These are phyloP conservation scores for Chrysolophus pictus DNA, from an alignment of 2,797 vertebrate genomes.

Conservation along the genomic window DNA sequence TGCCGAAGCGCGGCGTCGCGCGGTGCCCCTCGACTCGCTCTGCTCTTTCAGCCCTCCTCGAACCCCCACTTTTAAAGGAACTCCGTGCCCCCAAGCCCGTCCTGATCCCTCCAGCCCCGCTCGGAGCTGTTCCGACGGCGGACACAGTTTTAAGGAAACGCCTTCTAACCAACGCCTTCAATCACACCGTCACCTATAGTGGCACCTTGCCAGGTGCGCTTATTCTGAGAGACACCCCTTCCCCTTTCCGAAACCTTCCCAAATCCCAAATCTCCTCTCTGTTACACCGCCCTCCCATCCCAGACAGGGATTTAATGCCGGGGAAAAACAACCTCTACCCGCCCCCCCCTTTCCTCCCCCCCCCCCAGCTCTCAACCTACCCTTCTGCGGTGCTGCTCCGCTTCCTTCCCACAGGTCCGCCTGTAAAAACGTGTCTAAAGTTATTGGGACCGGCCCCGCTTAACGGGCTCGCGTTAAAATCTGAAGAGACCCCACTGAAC, in stretches of 20 bases:
- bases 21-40: background rate
- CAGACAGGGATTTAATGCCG: background rate
- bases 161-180: background rate
- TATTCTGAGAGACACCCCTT: background rate
- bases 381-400: constrained; percentile 29
- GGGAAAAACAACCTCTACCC: background rate
- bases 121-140: background rate
- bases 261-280: background rate
- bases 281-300: accelerated
- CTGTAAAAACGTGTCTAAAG: background rate
- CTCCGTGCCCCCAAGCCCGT: background rate
- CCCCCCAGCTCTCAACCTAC: background rate
- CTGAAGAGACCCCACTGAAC: background rate
- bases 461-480: background rate
- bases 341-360: accelerated
- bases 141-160: background rate
- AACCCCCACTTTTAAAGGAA: background rate
- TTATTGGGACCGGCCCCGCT: background rate
- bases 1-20: background rate
- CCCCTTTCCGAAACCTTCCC: background rate
- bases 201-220: accelerated
- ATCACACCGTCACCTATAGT: background rate
- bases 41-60: background rate
- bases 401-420: constrained; percentile 26
- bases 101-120: background rate